Percentiles rank a stretch among this genome's conserved stretches.
These are phyloP conservation scores for Holotrichia oblita DNA, from an alignment of 1,140 invertebrate species.

Conservation along the genomic window DNA sequence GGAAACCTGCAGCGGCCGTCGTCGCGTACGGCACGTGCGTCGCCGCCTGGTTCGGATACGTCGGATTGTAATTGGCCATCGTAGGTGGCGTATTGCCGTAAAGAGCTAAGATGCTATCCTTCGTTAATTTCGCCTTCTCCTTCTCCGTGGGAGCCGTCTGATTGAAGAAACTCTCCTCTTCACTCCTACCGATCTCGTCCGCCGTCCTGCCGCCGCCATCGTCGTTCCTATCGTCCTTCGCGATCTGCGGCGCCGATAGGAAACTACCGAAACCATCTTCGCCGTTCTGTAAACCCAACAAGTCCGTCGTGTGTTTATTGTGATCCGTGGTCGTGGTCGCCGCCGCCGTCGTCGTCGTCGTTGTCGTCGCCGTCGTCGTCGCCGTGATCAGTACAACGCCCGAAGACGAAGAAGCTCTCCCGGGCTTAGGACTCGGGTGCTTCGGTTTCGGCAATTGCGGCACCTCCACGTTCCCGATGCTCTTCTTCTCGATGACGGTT, in stretches of 20 bases:
- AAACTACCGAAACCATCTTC: slow-evolving; percentile 83
- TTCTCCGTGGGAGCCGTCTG: slow-evolving; percentile 79
- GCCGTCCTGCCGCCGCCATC: slow-evolving; percentile 59
- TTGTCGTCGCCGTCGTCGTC: slow-evolving; percentile 60
- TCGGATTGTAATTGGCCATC: slow-evolving; percentile 46
- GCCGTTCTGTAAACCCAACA: slow-evolving; percentile 69
- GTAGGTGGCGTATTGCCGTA: slow-evolving; percentile 76
- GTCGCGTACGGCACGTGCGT: slow-evolving; percentile 38
- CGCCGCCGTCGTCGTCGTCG: slow-evolving; percentile 56
- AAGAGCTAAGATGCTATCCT: slow-evolving; percentile 92
- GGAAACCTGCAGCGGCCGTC: slow-evolving; percentile 42
- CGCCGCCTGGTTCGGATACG: slow-evolving; percentile 35
- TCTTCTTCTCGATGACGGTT: slow-evolving; percentile 63
- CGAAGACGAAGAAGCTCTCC: slow-evolving; percentile 64
- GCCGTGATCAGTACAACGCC: slow-evolving; percentile 50
- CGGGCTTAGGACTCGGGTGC: slow-evolving; percentile 77
- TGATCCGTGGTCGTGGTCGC: slow-evolving; percentile 51
- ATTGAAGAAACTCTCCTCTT: slow-evolving; percentile 92
- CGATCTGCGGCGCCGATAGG: slow-evolving; percentile 69
- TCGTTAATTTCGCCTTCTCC: slow-evolving; percentile 85
- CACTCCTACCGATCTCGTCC: slow-evolving; percentile 70
- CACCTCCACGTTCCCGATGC: slow-evolving; percentile 63
- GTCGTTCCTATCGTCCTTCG: slow-evolving; percentile 57
- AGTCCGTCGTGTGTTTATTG: slow-evolving; percentile 63
- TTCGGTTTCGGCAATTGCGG: slow-evolving; percentile 69